Percentiles rank a stretch among this genome's conserved stretches.
phyloP scores from a whole-genome alignment of 2,797 vertebrate genomes.

The Jordanella pulchra region DNA sequence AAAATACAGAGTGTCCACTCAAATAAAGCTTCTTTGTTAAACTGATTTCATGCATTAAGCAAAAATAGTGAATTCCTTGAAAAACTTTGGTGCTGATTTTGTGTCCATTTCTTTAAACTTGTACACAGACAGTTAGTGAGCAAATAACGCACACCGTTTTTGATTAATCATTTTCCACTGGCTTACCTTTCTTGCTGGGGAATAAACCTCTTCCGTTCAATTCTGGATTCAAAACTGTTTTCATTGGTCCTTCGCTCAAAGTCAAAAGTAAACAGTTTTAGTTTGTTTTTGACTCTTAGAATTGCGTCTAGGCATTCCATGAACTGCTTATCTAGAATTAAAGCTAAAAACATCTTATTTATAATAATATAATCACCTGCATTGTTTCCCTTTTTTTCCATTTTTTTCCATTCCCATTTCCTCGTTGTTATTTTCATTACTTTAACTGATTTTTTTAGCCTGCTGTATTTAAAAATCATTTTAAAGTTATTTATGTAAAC shows the following conservation, averaged over 20 bases:
- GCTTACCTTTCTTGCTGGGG: constrained; percentile 34
- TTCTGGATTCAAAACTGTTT: background rate
- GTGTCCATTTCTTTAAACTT: background rate
- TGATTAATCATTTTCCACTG: background rate
- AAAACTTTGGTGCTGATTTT: too few relatives aligned
- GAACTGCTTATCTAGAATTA: background rate
- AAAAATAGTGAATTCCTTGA: too few relatives aligned
- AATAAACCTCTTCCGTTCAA: background rate
- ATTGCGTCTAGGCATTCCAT: constrained; percentile 16
- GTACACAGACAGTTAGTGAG: background rate
- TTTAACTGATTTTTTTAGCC: too few relatives aligned
- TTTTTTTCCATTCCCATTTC: background rate
- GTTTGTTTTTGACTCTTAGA: constrained; percentile 4
- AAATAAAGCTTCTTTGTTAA: too few relatives aligned
- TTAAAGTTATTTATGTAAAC: background rate
- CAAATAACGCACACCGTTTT: background rate
- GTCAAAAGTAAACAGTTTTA: constrained; percentile 24
- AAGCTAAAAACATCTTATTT: background rate
- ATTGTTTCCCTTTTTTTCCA: background rate
- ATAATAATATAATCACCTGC: too few relatives aligned
- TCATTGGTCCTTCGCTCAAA: background rate
- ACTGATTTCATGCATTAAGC: too few relatives aligned
- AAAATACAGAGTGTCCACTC: too few relatives aligned
- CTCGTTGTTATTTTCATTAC: too few relatives aligned
- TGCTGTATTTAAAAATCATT: too few relatives aligned